Evolutionary conservation across 2,888 invertebrate genomes (phyloP), one percentile per base, ranked within the genome.

Genomic region (Xanthia togata): DNA sequence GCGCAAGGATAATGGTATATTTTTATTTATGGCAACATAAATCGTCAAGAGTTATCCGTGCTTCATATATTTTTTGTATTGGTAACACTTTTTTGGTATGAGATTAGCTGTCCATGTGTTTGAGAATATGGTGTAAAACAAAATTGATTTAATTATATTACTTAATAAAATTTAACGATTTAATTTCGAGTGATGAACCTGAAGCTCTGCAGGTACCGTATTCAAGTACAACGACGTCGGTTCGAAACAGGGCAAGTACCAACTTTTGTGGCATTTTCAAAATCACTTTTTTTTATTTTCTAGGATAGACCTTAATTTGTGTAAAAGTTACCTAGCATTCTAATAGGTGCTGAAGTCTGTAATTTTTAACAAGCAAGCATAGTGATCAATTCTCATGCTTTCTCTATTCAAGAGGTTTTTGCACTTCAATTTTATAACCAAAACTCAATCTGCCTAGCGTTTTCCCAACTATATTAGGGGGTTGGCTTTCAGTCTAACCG

Each of bases 21-120:
- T 87, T 84, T 89, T 87, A 87, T 87, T 87, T 89, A 87, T 87
- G 79, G 69, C 71, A 50, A 73, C 77, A 78, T 87, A 78, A 78
- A 89, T 87, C 79, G 78, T 71, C 64, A 62, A 38, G 78, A 74
- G 69, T 82, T 82, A 88, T 84, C 87, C 82, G 80, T 55, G 68
- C 68, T 50, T 70, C 68, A 53, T 77, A 41, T 84, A 59, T 80
- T 76, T 82, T 85, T 72, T 82, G 71, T 72, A 82, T 86, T 86
- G 82, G 83, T 86, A 86, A 83, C 78, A 77, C 69, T 76, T 65
- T 84, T 85, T 55, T 9, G 63, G 20, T 63, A 55, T 63, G 35
- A 68, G 82, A 82, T 82, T 71, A 85, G 35, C 5, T 57, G 53
- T 50, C 35, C n/a, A 55, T 76, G 35, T 50, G 47, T 70, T 68